These are phyloP conservation scores for Tribolium freemani DNA, from an alignment of 2,888 invertebrate genomes.

Conservation along the genomic window DNA sequence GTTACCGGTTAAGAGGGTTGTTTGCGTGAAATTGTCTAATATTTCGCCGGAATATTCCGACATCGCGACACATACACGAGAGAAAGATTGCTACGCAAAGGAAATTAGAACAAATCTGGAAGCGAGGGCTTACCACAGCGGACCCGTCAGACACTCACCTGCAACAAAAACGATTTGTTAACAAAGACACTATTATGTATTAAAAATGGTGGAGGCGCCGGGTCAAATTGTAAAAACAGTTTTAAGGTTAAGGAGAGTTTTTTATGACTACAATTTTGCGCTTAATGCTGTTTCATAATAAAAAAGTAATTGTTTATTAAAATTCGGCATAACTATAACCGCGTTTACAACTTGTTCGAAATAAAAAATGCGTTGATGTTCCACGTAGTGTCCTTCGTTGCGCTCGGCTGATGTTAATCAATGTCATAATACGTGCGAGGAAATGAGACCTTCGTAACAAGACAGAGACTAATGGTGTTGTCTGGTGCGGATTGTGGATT, in stretches of 20 bases:
- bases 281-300: neutral
- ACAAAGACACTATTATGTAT: too few relatives aligned
- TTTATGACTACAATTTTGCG: neutral
- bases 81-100: constrained; percentile 38
- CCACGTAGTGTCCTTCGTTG: too few relatives aligned
- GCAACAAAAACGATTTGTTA: too few relatives aligned
- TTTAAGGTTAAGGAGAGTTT: too few relatives aligned
- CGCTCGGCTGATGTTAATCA: constrained; percentile 47
- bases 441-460: constrained; percentile 56
- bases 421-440: constrained; percentile 56
- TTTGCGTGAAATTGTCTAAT: constrained; percentile 46
- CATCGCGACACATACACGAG: constrained; percentile 25
- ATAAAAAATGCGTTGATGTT: too few relatives aligned
- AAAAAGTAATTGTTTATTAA: too few relatives aligned
- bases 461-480: constrained; percentile 50
- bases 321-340: too few relatives aligned
- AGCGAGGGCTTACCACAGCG: too few relatives aligned
- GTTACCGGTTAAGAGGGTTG: constrained; percentile 44
- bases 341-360: too few relatives aligned
- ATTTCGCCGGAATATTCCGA: constrained; percentile 37
- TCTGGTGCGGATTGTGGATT: constrained; percentile 45
- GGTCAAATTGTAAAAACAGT: too few relatives aligned
- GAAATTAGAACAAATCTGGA: constrained; percentile 34
- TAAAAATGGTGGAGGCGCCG: constrained; percentile 4
- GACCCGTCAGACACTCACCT: too few relatives aligned